Evolutionary conservation across 2,113 vertebrate genomes (phyloP).

Genomic region (Atrichornis clamosus): DNA sequence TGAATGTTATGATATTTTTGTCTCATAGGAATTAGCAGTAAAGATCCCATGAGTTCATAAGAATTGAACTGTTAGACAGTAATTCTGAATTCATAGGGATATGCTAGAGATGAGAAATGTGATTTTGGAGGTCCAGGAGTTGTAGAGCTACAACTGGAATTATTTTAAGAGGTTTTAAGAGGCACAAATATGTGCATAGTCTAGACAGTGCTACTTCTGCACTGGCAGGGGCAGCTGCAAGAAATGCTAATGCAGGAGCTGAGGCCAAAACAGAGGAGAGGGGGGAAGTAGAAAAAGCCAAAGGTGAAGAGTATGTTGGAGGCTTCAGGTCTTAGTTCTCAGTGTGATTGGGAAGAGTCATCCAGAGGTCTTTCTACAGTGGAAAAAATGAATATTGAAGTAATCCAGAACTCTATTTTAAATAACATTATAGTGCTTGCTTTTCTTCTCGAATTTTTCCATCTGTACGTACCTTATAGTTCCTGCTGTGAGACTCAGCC

Average conservation of each 20-base stretch:
- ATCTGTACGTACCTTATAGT: background rate
- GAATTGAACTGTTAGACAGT: background rate
- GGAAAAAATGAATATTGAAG: background rate
- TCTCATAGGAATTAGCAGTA: background rate
- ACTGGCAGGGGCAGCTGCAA: conserved; percentile 21
- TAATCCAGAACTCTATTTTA: background rate
- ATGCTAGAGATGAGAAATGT: background rate
- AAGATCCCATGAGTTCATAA: background rate
- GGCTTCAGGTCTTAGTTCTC: background rate
- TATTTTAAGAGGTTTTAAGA: background rate
- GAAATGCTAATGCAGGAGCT: background rate
- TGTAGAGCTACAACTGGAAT: background rate
- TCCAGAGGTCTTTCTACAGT: conserved; percentile 35
- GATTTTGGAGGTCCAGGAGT: background rate
- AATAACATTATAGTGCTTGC: background rate
- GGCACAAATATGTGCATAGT: background rate
- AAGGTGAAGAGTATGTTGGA: conserved; percentile 10
- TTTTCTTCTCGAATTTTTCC: background rate
- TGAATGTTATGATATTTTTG: background rate
- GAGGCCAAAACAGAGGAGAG: background rate
- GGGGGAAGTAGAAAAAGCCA: background rate
- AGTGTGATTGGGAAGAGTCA: conserved; percentile 18
- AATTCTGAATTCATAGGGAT: background rate
- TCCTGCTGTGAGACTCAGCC: background rate
- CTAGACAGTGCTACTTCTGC: background rate